Conservation (phyloP, 64 coral and sea anemone species). For the Montipora sp. region DNA sequence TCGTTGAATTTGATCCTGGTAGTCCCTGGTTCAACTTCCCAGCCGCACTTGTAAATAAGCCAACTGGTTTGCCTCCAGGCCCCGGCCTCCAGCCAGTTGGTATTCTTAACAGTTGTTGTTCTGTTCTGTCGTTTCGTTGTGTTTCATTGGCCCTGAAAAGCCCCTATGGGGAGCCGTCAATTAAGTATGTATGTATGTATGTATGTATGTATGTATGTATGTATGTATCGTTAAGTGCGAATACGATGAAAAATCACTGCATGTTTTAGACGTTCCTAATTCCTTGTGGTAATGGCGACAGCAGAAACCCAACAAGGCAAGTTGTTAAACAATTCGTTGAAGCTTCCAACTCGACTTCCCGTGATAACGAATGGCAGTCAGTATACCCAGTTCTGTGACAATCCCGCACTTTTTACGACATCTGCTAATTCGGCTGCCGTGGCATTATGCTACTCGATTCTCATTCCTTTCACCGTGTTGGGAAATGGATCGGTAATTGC, state of each 20-base stretch:
- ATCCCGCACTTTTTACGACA: not conserved
- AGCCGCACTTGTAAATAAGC: too few species aligned
- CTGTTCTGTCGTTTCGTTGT: too few species aligned
- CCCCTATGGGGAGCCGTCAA: too few species aligned
- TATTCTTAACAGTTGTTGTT: too few species aligned
- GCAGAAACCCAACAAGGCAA: not conserved
- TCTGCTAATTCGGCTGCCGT: not conserved
- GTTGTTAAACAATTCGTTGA: not conserved
- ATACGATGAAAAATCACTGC: not conserved
- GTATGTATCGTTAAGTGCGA: not conserved
- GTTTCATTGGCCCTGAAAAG: too few species aligned
- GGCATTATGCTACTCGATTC: constrained; percentile 23
- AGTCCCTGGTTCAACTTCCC: too few species aligned
- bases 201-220: too few species aligned
- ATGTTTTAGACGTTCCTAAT: not conserved
- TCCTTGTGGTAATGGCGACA: not conserved
- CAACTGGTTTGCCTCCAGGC: too few species aligned
- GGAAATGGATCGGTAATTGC: constrained; percentile 72
- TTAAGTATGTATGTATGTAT: too few species aligned
- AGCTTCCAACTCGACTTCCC: not conserved
- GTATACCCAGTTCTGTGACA: not conserved
- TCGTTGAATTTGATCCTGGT: too few species aligned
- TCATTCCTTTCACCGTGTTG: constrained; percentile 54
- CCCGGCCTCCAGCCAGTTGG: too few species aligned
- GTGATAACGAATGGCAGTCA: not conserved